phyloP scores from a whole-genome alignment of 2,113 vertebrate species.

The Synodontis membranacea region DNA sequence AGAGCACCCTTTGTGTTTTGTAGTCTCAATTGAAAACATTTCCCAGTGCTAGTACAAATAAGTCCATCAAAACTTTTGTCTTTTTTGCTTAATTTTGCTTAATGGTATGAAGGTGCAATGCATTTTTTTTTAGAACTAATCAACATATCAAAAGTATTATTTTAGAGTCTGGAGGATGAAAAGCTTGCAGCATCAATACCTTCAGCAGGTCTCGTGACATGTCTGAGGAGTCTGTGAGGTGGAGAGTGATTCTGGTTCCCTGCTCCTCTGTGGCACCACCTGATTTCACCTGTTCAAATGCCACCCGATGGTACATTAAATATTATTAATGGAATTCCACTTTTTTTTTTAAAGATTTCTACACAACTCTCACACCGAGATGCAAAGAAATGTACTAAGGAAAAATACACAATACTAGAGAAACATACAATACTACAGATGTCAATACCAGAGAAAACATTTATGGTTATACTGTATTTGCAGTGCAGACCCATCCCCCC shows the following conservation, averaged over 20 bases:
- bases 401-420: background rate
- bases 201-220: conserved; percentile 92
- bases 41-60: background rate
- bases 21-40: background rate
- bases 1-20: background rate
- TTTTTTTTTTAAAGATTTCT: background rate
- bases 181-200: conserved; percentile 63
- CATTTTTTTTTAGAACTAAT: background rate
- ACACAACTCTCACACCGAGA: background rate
- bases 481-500: too few species aligned
- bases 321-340: background rate
- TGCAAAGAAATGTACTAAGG: background rate
- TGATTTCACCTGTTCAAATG: conserved; percentile 75
- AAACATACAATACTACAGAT: background rate
- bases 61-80: too few species aligned
- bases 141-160: background rate
- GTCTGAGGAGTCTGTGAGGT: conserved; percentile 81
- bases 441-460: too few species aligned
- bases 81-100: too few species aligned
- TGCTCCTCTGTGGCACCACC: conserved; percentile 85
- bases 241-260: conserved; percentile 86
- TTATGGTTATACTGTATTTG: too few species aligned
- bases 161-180: background rate
- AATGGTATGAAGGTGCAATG: background rate
- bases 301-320: background rate